A percentile compares a stretch with the other conserved stretches of the same genome.
phyloP scores from a whole-genome alignment of 2,113 vertebrate genomes.

The Taxidea taxus region DNA sequence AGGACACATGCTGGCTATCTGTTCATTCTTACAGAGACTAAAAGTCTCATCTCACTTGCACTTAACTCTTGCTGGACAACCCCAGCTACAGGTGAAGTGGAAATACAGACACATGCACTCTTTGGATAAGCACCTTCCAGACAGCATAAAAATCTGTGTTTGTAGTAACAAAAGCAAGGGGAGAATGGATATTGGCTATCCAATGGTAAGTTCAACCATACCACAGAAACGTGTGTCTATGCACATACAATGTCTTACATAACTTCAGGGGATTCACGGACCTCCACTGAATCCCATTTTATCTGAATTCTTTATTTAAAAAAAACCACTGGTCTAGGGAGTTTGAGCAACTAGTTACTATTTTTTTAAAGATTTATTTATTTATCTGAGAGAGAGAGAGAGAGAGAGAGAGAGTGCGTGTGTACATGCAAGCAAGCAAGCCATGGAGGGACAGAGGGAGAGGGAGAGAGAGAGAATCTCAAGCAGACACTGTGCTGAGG shows the following conservation, averaged over 20 bases:
- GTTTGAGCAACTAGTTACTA: neutral
- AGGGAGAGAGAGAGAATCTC: neutral
- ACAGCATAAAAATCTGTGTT: slow-evolving; percentile 6
- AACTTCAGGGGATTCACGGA: neutral
- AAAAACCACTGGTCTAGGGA: neutral
- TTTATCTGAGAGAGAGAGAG: neutral
- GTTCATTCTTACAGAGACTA: neutral
- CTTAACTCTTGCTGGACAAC: neutral
- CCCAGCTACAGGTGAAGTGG: neutral
- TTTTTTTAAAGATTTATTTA: neutral
- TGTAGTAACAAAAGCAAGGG: neutral
- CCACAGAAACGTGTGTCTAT: neutral
- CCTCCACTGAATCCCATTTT: neutral
- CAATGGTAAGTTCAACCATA: neutral
- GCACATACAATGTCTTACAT: neutral
- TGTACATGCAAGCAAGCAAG: neutral
- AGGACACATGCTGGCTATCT: neutral
- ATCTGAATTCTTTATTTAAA: neutral
- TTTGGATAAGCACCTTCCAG: neutral
- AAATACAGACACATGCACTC: neutral
- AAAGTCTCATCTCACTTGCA: neutral
- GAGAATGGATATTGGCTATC: neutral
- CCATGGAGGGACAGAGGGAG: neutral
- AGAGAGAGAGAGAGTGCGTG: neutral
- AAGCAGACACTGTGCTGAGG: neutral